A percentile compares a stretch with the other conserved stretches of the same genome.
Evolutionary conservation across 2,888 invertebrate species (phyloP).

Genomic region (Teinopalpus imperialis): DNA sequence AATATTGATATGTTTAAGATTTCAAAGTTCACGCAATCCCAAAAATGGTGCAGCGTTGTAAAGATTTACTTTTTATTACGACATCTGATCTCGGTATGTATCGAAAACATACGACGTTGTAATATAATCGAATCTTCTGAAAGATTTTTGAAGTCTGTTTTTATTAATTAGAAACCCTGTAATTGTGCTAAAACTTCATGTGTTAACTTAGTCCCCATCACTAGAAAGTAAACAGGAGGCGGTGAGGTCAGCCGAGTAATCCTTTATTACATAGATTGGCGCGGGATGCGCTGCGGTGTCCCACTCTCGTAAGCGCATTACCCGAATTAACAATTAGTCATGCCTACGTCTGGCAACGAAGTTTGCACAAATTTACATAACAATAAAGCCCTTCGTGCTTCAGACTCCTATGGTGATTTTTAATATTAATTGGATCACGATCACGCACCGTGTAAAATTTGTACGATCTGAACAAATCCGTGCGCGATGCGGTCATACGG

Average conservation of each 20-base stretch:
- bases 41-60: no score
- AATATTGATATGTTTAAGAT: no score
- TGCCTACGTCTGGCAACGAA: conserved; percentile 73
- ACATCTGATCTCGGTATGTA: no score
- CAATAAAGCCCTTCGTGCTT: conserved; percentile 67
- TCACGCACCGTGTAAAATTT: conserved; percentile 71
- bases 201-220: conserved; percentile 27
- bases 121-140: no score
- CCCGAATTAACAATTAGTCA: conserved; percentile 81
- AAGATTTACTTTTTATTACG: no score
- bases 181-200: conserved; percentile 19
- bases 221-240: conserved; percentile 31
- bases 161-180: conserved; percentile 10
- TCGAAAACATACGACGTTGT: no score
- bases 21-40: no score
- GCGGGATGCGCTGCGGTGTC: conserved; percentile 48
- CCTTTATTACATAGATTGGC: conserved; percentile 46
- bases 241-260: conserved; percentile 43
- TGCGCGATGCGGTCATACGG: conserved; percentile 50
- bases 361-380: conserved; percentile 80
- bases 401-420: conserved; percentile 69
- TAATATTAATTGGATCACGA: conserved; percentile 75
- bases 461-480: conserved; percentile 44
- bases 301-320: conserved; percentile 74
- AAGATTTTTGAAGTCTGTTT: no score